Percentiles rank a stretch among this genome's conserved stretches.
Evolutionary conservation across 1,140 invertebrate genomes (phyloP).

Genomic region (Lucilia cuprina): DNA sequence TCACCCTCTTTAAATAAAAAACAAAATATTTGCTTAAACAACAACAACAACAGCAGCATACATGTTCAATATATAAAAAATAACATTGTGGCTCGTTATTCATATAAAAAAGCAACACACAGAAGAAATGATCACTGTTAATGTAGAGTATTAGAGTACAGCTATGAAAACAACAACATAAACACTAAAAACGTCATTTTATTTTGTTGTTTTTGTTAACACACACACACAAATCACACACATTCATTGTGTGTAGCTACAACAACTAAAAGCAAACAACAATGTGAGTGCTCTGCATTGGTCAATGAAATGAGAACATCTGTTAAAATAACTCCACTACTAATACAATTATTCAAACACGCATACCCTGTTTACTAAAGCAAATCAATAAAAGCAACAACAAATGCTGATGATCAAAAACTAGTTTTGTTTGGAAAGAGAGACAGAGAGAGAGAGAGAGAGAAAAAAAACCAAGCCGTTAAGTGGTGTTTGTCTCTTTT

Average conservation of each 20-base stretch:
- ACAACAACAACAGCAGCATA: background rate
- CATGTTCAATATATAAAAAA: background rate
- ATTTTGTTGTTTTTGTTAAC: background rate
- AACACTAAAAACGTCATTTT: background rate
- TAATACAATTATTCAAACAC: background rate
- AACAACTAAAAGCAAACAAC: background rate
- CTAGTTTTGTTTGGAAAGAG: background rate
- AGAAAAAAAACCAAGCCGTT: background rate
- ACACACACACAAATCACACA: background rate
- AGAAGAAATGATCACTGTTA: slow-evolving; percentile 2
- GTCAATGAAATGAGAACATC: slow-evolving; percentile 59
- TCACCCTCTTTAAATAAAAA: background rate
- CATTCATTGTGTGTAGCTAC: background rate
- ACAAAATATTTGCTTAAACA: too few relatives aligned
- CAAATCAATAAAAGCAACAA: background rate
- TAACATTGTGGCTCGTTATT: background rate
- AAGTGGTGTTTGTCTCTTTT: background rate
- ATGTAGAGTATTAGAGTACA: slow-evolving; percentile 1
- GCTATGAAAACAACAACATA: background rate
- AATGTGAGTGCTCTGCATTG: slow-evolving; percentile 55
- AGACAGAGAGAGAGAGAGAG: background rate
- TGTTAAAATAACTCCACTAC: slow-evolving; percentile 22
- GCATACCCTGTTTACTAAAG: background rate
- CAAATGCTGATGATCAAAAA: background rate
- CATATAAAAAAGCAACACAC: background rate